These are phyloP conservation scores for Macrotus californicus DNA, from an alignment of 2,113 vertebrate species.

Conservation along the genomic window DNA sequence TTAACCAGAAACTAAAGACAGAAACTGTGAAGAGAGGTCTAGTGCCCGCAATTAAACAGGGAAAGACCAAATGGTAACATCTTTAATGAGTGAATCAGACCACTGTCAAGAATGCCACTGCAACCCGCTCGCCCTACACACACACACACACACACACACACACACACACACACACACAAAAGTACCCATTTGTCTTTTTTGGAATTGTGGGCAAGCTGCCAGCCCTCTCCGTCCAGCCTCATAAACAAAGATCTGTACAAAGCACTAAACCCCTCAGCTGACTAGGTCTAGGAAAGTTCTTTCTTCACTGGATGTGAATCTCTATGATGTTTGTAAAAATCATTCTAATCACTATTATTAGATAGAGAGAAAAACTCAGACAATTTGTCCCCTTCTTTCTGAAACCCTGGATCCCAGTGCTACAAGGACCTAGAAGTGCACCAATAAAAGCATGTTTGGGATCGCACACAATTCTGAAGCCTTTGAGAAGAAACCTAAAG, in stretches of 20 bases:
- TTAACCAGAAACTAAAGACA: neutral
- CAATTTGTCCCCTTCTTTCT: neutral
- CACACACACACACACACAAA: fast-evolving
- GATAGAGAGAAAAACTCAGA: neutral
- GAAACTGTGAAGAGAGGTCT: neutral
- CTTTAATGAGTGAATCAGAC: neutral
- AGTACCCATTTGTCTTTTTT: neutral
- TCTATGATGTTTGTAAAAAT: neutral
- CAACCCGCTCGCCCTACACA: too few relatives aligned
- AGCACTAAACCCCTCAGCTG: neutral
- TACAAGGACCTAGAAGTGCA: neutral
- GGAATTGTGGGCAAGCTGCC: neutral
- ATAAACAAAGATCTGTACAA: neutral
- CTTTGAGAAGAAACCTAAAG: neutral
- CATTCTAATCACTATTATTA: neutral
- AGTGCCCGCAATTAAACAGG: neutral
- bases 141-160: too few relatives aligned
- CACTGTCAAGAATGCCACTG: neutral
- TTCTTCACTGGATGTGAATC: neutral
- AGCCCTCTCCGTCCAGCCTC: neutral
- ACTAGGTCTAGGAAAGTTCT: neutral
- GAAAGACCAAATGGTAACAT: neutral
- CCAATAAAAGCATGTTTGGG: neutral
- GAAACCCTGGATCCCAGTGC: neutral
- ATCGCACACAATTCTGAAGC: neutral